Base-by-base conservation (phyloP, 2,888 invertebrate genomes). In the Chouioia cunea region DNA sequence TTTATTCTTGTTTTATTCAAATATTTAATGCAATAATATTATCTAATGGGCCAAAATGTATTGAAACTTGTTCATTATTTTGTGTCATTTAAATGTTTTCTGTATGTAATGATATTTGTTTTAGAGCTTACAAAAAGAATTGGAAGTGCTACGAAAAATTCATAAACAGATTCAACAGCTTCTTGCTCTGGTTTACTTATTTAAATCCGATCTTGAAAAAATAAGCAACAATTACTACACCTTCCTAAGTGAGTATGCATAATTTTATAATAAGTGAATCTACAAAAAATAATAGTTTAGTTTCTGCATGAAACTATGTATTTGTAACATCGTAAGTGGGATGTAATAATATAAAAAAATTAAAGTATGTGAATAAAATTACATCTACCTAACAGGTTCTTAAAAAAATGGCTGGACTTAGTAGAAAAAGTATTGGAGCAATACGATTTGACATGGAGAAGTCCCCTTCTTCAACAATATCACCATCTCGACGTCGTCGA, bases 401-500 rank as follows among this genome's bases (percentile, higher is more conserved):
- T 27, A 46, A 54, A 36, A 10, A 36, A 36, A 74, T 74, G 74
- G 66, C 71, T 47, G 64, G 47, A 43, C 22, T 20, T 22, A 66
- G 15, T 57, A 68, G 74, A 59, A 75, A 70, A 65, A 75, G 74
- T 67, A 56, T 75, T 18, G 73, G 71, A 65, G 50, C 48, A 15
- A 64, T 74, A n/a, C 60, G 72, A 15, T 70, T 70, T 65, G 56
- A 71, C 44, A 18, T 58, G 4, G 36, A 36, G 43, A 57, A 43
- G 56, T 36, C 72, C 57, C 52, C 62, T 18, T 65, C 43, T 10
- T 14, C 65, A 22, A 43, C 64, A 44, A 43, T 36, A 15, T 71
- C 77, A n/a, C 77, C 80, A n/a, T 78, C 79, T 4, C 66, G 80
- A 0, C 78, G 80, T 1, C 73, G 81, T 15, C 77, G 77, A 20